phyloP scores from a whole-genome alignment of 2,113 vertebrate species.

The Anarhynchus alexandrinus region DNA sequence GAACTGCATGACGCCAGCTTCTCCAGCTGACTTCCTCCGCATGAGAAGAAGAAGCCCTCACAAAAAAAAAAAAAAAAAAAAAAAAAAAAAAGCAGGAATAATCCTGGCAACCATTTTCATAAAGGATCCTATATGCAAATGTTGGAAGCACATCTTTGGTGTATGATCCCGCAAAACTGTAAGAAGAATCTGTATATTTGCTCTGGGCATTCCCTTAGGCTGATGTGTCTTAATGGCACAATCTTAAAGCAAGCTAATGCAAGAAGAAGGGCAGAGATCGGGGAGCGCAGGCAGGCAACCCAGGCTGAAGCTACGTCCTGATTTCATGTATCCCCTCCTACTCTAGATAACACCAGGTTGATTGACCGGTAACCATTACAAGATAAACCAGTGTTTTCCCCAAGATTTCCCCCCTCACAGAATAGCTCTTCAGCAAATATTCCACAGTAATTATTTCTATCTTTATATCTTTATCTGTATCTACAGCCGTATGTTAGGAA shows the following conservation, averaged over 20 bases:
- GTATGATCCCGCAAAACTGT: background rate
- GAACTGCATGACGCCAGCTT: background rate
- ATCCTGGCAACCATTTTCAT: background rate
- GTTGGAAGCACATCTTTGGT: background rate
- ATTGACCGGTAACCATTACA: background rate
- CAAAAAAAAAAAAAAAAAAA: background rate
- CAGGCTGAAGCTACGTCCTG: background rate
- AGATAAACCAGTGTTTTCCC: background rate
- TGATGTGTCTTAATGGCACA: background rate
- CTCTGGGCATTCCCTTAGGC: slow-evolving; percentile 11
- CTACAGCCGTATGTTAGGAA: background rate
- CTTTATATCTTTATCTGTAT: background rate
- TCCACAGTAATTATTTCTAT: background rate
- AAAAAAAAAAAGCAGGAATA: background rate
- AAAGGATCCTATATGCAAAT: background rate
- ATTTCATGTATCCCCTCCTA: background rate
- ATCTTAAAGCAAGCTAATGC: background rate
- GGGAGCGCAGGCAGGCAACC: background rate
- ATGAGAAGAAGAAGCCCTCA: background rate
- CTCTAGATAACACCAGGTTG: background rate
- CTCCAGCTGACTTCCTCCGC: background rate
- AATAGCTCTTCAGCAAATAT: background rate
- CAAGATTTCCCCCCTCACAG: background rate
- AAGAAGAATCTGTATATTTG: background rate
- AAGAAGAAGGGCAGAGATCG: background rate